Evolutionary conservation across 2,113 vertebrate species (phyloP), one percentile per base, ranked within the genome.

Genomic region (Canis aureus): DNA sequence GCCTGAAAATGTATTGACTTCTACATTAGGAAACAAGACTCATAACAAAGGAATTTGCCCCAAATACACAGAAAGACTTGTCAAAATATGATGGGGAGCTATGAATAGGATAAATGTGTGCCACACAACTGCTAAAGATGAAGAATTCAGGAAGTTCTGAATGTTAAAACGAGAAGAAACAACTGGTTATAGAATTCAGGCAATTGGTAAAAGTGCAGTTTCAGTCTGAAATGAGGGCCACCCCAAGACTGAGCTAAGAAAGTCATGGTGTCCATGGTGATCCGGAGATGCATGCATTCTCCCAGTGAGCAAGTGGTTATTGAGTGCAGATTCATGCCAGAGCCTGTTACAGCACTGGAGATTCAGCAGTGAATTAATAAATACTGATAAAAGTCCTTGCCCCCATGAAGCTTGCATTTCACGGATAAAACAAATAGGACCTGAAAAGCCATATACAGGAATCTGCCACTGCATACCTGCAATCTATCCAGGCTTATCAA

Each of bases 181-280:
- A 96, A 89, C n/a, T 71, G 27, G 35, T 49, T 94, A 32, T 78
- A 93, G n/a, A 93, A 91, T 55, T 49, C 6, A 93, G 55, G 43
- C 55, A 93, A 85, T 11, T 91, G 60, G 57, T 71, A 19, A 81
- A 95, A 96, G 49, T 43, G n/a, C 17, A 55, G 16, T 81, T 96
- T 91, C 3, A 4, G 9, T 17, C 12, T 73, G 3, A 86, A 96
- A 74, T 2, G 29, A 67, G 9, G 74, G 62, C 35, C 19, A 23
- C 15, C 15, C 11, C 16, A 57, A 12, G 27, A 74, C 6, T 25
- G 16, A 95, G 11, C 55, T 91, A 71, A 84, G 78, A 38, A 79
- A 49, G n/a, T 19, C 22, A 3, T 19, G 25, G 17, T 13, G 1
- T 49, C 49, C 38, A 38, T 8, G 25, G 89, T 16, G 53, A 35